These are phyloP conservation scores for Gobius niger DNA, from an alignment of 2,113 vertebrate species.

Conservation along the genomic window DNA sequence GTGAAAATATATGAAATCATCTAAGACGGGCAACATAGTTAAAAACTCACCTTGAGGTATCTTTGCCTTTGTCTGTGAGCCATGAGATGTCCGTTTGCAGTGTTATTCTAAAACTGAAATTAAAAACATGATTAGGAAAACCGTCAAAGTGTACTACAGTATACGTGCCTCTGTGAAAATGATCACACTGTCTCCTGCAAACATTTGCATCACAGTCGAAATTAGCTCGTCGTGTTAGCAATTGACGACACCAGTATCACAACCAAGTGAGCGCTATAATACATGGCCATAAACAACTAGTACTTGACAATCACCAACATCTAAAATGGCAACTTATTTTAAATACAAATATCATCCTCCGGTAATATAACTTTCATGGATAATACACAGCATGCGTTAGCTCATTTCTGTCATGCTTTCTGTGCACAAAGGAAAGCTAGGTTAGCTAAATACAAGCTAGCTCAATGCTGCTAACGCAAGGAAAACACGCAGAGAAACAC, in stretches of 20 bases:
- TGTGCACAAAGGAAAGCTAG: background rate
- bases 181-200: no score
- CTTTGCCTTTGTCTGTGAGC: slow-evolving; percentile 78
- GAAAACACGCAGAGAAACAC: background rate
- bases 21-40: background rate
- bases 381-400: background rate
- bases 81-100: slow-evolving; percentile 56
- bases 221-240: no score
- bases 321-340: background rate
- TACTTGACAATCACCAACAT: no score
- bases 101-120: background rate
- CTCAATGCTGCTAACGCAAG: background rate
- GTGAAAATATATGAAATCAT: no score
- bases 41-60: slow-evolving; percentile 76
- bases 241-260: no score
- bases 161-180: no score
- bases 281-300: no score
- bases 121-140: background rate
- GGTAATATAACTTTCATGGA: background rate
- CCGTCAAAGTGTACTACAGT: background rate
- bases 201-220: no score
- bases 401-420: background rate
- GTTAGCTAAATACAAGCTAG: background rate
- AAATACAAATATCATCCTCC: background rate
- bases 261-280: no score